These are phyloP conservation scores for Lasius fuliginosus DNA, from an alignment of 2,888 invertebrate species.

Conservation along the genomic window DNA sequence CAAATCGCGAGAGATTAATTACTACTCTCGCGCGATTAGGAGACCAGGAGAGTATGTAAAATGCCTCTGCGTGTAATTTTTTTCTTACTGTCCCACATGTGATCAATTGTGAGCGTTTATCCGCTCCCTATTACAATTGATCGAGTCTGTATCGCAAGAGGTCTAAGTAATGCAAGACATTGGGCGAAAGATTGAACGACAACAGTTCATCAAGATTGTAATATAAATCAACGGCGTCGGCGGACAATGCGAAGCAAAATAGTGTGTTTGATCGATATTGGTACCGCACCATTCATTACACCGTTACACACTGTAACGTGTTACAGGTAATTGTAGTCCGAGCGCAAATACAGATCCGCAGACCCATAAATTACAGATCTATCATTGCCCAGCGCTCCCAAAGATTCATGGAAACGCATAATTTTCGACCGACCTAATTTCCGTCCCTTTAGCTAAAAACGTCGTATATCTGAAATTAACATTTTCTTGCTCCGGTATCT, in stretches of 20 bases:
- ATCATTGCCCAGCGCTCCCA: not conserved
- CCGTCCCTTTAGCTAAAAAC: not conserved
- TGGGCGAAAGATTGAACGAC: constrained; percentile 54
- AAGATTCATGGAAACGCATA: constrained; percentile 33
- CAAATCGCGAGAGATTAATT: constrained; percentile 22
- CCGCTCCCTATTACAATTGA: not conserved
- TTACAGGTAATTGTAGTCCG: constrained; percentile 27
- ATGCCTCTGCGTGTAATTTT: constrained; percentile 32
- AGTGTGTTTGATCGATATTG: constrained; percentile 48
- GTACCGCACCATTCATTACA: constrained; percentile 28
- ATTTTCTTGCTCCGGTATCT: not conserved
- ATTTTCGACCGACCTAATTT: constrained; percentile 15
- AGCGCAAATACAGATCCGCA: constrained; percentile 35
- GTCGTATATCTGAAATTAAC: not conserved
- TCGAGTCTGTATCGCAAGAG: not conserved
- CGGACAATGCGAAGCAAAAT: constrained; percentile 38
- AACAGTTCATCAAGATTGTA: constrained; percentile 57
- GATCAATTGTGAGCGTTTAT: constrained; percentile 22
- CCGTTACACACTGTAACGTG: constrained; percentile 14
- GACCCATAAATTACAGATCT: constrained; percentile 21
- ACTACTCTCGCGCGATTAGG: not conserved
- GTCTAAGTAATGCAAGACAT: constrained; percentile 27
- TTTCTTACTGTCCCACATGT: constrained; percentile 13
- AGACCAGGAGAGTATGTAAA: constrained; percentile 56
- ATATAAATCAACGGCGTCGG: constrained; percentile 42